Percentiles rank a stretch among this genome's conserved stretches.
Conservation (phyloP, 2,888 invertebrate species). For the Diarsia dahlii region DNA sequence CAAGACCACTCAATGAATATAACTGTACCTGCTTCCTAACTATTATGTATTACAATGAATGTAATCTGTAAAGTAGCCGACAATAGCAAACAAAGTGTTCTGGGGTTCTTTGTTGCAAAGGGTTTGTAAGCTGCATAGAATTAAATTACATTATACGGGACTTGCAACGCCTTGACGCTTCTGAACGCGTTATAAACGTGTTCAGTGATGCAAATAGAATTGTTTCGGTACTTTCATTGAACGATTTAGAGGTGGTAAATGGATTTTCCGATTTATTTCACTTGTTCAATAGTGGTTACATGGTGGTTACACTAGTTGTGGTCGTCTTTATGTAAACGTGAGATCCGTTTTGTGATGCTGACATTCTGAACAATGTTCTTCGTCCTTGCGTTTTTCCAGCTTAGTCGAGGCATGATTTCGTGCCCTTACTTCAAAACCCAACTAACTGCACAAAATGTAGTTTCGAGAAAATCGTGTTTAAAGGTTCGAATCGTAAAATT, state of each 20-base stretch:
- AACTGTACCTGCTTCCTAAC: conserved; percentile 86
- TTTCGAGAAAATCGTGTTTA: too few species aligned
- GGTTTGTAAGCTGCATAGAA: conserved; percentile 73
- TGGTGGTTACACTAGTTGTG: conserved; percentile 22
- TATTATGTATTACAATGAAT: conserved; percentile 81
- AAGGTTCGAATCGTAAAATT: too few species aligned
- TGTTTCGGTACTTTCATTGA: conserved; percentile 60
- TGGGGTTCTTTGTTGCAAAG: conserved; percentile 77
- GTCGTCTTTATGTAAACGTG: conserved; percentile 29
- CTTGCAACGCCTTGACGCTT: conserved; percentile 83
- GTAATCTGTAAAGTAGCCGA: conserved; percentile 90
- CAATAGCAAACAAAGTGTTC: conserved; percentile 85
- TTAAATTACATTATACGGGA: conserved; percentile 83
- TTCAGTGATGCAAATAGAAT: conserved; percentile 84
- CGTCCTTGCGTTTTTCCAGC: conserved; percentile 4
- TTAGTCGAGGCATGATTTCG: neutral
- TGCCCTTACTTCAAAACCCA: too few species aligned
- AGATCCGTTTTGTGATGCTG: conserved; percentile 43
- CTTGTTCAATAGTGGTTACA: conserved; percentile 41
- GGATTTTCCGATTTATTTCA: conserved; percentile 66
- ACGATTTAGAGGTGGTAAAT: conserved; percentile 60
- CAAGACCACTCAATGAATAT: conserved; percentile 83
- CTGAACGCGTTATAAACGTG: conserved; percentile 76
- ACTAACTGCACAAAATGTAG: too few species aligned
- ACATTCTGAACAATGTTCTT: conserved; percentile 27